Conservation (phyloP, 1,140 invertebrate genomes). For the Tetragnatha versicolor region DNA sequence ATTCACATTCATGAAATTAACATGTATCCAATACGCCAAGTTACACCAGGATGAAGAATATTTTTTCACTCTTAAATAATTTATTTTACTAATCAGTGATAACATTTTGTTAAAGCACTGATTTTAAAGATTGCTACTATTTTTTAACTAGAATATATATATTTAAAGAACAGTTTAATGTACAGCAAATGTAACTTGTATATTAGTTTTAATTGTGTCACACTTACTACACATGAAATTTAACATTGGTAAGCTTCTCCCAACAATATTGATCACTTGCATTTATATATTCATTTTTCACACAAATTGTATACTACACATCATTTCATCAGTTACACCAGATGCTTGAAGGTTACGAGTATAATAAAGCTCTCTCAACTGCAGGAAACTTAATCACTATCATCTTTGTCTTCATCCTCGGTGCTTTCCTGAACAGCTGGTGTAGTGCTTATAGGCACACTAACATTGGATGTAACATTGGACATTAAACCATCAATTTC, state of each 20-base stretch:
- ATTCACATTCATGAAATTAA: too few species aligned
- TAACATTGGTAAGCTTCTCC: constrained; percentile 19
- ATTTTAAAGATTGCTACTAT: too few species aligned
- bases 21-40: too few species aligned
- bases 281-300: background rate
- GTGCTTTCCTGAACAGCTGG: constrained; percentile 50
- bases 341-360: constrained; percentile 10
- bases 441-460: constrained; percentile 20
- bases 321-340: constrained; percentile 42
- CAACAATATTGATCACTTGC: constrained; percentile 21
- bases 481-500: constrained; percentile 45
- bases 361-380: constrained; percentile 27
- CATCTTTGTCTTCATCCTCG: constrained; percentile 53
- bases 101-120: too few species aligned
- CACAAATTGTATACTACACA: constrained; percentile 30
- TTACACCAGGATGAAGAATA: background rate
- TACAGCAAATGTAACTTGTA: constrained; percentile 34
- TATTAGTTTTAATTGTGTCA: constrained; percentile 7
- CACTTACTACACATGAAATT: constrained; percentile 33
- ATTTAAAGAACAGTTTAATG: constrained; percentile 35
- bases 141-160: too few species aligned
- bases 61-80: too few species aligned
- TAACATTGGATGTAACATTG: constrained; percentile 25
- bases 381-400: constrained; percentile 48
- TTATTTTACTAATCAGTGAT: too few species aligned